These are phyloP conservation scores for Syrmaticus mikado DNA, from an alignment of 2,113 vertebrate species.

Conservation along the genomic window DNA sequence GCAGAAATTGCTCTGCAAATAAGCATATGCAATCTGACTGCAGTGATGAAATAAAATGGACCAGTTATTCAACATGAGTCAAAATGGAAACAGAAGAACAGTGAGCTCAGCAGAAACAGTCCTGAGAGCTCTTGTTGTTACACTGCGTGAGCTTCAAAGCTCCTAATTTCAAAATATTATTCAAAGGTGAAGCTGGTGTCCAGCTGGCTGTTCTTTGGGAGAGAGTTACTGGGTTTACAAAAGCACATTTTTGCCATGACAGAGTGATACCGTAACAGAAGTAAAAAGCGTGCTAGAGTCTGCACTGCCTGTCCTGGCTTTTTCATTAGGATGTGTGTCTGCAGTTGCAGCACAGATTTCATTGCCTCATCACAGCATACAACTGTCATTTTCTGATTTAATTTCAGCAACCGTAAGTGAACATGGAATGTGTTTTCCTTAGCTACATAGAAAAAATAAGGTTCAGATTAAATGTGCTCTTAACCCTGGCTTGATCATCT, in stretches of 20 bases:
- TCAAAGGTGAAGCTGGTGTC: neutral
- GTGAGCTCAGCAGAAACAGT: neutral
- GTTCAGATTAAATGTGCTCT: conserved; percentile 36
- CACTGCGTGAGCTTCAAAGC: neutral
- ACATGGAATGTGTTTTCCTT: conserved; percentile 26
- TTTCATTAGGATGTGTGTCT: conserved; percentile 27
- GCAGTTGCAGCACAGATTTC: conserved; percentile 1
- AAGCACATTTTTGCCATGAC: neutral
- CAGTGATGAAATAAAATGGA: neutral
- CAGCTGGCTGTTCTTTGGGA: neutral
- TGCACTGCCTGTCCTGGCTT: neutral
- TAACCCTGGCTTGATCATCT: conserved; percentile 33
- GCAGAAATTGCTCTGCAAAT: neutral
- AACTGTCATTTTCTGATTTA: conserved; percentile 36
- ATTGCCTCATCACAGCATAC: conserved; percentile 20
- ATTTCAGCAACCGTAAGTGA: conserved; percentile 22
- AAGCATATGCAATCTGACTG: neutral
- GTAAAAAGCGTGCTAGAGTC: neutral
- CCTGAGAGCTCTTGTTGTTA: neutral
- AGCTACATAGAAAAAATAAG: neutral
- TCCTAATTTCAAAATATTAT: neutral
- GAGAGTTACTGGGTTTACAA: neutral
- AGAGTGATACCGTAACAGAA: neutral
- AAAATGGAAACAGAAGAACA: neutral
- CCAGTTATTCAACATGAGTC: neutral